Percentiles rank a stretch among this genome's conserved stretches.
phyloP scores from a whole-genome alignment of 2,797 vertebrate genomes.

The Aratinga solstitialis region DNA sequence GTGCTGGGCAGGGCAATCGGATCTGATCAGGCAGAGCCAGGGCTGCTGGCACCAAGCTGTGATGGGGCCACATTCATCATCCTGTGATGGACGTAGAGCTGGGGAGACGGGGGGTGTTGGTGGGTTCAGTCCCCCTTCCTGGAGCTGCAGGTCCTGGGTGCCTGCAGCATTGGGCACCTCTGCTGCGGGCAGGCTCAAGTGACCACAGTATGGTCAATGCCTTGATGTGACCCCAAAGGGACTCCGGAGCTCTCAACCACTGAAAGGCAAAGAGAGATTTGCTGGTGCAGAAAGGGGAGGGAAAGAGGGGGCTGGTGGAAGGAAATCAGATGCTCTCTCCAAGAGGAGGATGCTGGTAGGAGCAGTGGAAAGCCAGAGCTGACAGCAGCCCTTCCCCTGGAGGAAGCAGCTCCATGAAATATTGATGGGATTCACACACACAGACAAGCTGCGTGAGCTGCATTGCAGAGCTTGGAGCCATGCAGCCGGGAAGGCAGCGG shows the following conservation, averaged over 20 bases:
- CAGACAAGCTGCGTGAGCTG: slow-evolving; percentile 29
- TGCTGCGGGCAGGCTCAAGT: neutral
- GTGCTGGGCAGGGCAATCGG: accelerated
- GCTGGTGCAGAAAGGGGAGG: too few relatives aligned
- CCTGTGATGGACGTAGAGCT: accelerated
- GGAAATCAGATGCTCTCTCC: neutral
- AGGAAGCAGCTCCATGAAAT: slow-evolving; percentile 69
- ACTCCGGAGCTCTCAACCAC: neutral
- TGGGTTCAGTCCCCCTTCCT: neutral
- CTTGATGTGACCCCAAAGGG: neutral
- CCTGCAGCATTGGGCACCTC: neutral
- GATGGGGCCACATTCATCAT: accelerated
- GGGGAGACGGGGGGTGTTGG: accelerated
- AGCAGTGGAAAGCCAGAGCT: slow-evolving; percentile 24
- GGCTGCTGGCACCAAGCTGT: neutral
- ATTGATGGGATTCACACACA: slow-evolving; percentile 66
- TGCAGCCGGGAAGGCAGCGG: neutral
- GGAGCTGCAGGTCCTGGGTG: neutral
- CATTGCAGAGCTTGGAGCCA: slow-evolving; percentile 50
- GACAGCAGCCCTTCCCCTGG: slow-evolving; percentile 50
- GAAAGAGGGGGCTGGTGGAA: neutral
- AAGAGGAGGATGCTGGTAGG: neutral
- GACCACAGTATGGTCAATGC: accelerated
- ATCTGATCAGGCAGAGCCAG: neutral
- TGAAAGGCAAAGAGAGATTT: neutral